These are phyloP conservation scores for Zeus faber DNA, from an alignment of 2,113 vertebrate species.

Conservation along the genomic window DNA sequence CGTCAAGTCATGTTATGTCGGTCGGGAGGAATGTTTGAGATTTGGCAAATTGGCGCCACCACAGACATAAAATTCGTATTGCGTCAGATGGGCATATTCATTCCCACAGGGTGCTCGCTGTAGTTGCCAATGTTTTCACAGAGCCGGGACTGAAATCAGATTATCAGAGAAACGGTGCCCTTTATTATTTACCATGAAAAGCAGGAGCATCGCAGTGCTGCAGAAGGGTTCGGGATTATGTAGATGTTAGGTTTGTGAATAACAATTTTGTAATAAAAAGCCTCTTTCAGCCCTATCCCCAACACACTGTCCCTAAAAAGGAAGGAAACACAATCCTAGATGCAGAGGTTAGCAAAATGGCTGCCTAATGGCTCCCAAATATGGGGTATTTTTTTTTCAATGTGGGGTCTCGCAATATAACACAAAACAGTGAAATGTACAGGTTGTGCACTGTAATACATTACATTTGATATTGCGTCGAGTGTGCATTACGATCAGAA, in stretches of 20 bases:
- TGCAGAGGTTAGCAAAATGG: not conserved
- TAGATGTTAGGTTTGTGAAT: conserved; percentile 6
- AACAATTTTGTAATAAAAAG: not conserved
- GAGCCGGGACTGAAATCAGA: no score
- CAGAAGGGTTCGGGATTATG: not conserved
- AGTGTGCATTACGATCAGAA: no score
- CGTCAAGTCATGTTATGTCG: conserved; percentile 35
- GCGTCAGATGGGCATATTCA: conserved; percentile 1
- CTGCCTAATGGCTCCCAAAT: no score
- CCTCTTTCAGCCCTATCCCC: not conserved
- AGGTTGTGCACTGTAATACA: no score
- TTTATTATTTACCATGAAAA: not conserved
- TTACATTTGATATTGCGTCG: no score
- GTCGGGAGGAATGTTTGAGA: conserved; percentile 11
- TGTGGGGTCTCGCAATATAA: no score
- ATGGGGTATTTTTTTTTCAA: no score
- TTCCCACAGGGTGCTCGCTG: no score
- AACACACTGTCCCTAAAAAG: not conserved
- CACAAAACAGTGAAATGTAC: no score
- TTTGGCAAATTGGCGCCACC: not conserved
- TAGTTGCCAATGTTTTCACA: no score
- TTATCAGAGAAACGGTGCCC: conserved; percentile 2
- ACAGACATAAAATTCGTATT: conserved; percentile 14
- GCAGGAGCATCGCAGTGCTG: not conserved
- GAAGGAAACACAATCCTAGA: conserved; percentile 3